phyloP scores from a whole-genome alignment of 2,888 invertebrate genomes.

The Thera obeliscata region DNA sequence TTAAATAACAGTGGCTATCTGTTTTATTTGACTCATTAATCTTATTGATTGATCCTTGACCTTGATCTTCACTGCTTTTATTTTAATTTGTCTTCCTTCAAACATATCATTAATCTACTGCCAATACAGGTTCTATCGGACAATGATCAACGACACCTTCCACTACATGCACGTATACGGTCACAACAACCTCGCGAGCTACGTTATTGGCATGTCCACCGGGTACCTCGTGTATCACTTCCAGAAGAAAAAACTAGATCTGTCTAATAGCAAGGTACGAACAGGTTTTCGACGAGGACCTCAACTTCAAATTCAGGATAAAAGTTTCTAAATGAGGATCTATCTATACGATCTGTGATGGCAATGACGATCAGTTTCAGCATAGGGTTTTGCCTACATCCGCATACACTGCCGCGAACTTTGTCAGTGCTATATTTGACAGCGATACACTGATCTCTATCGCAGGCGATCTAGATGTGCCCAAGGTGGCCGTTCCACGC shows the following conservation, averaged over 20 bases:
- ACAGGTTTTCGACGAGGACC: too few relatives aligned
- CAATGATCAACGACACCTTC: constrained; percentile 40
- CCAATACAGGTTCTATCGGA: constrained; percentile 35
- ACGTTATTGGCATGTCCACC: constrained; percentile 51
- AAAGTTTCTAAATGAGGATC: too few relatives aligned
- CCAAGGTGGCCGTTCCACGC: too few relatives aligned
- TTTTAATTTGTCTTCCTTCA: not conserved
- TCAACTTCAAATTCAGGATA: too few relatives aligned
- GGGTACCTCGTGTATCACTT: constrained; percentile 41
- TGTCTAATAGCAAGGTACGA: constrained; percentile 36
- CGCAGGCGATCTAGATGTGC: too few relatives aligned
- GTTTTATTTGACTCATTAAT: not conserved
- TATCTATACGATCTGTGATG: too few relatives aligned
- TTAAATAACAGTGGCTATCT: not conserved
- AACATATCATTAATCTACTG: not conserved
- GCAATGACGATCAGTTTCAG: too few relatives aligned
- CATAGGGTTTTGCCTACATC: too few relatives aligned
- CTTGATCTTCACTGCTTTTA: not conserved
- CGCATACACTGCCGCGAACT: too few relatives aligned
- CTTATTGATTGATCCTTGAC: not conserved
- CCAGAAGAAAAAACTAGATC: constrained; percentile 33
- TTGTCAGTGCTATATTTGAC: too few relatives aligned
- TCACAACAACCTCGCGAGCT: constrained; percentile 54
- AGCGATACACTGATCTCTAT: too few relatives aligned
- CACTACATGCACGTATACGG: constrained; percentile 49